phyloP scores from a whole-genome alignment of 2,888 invertebrate species.

The Tiliacea citrago region DNA sequence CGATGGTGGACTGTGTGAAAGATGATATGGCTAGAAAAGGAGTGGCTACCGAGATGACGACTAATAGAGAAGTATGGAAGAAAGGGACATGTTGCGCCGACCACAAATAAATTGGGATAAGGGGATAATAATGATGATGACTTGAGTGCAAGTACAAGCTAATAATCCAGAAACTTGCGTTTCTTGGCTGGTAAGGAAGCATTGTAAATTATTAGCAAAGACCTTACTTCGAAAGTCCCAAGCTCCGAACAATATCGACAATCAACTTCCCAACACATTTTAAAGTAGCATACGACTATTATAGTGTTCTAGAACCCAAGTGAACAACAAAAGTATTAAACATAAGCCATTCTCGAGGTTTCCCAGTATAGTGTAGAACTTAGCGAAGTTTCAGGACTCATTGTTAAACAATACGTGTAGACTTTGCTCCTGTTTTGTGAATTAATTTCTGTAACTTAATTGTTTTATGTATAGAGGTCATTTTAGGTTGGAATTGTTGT shows the following conservation, averaged over 20 bases:
- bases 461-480: conserved; percentile 1
- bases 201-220: neutral
- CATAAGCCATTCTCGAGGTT: conserved; percentile 29
- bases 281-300: conserved; percentile 16
- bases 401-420: conserved; percentile 45
- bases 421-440: conserved; percentile 35
- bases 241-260: neutral
- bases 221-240: neutral
- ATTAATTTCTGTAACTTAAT: conserved; percentile 41
- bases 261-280: neutral
- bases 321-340: conserved; percentile 26
- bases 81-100: too few species aligned
- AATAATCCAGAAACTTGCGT: neutral
- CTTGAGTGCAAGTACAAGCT: neutral
- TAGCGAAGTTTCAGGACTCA: conserved; percentile 20
- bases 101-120: too few species aligned
- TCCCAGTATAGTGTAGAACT: conserved; percentile 38
- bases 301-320: conserved; percentile 5
- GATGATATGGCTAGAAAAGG: too few species aligned
- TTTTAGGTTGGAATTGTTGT: conserved; percentile 8
- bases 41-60: too few species aligned
- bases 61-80: too few species aligned
- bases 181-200: neutral
- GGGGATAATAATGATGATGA: too few species aligned
- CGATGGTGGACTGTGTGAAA: too few species aligned